Conservation (phyloP, 2,113 vertebrate genomes). For the Microcebus jonahi region DNA sequence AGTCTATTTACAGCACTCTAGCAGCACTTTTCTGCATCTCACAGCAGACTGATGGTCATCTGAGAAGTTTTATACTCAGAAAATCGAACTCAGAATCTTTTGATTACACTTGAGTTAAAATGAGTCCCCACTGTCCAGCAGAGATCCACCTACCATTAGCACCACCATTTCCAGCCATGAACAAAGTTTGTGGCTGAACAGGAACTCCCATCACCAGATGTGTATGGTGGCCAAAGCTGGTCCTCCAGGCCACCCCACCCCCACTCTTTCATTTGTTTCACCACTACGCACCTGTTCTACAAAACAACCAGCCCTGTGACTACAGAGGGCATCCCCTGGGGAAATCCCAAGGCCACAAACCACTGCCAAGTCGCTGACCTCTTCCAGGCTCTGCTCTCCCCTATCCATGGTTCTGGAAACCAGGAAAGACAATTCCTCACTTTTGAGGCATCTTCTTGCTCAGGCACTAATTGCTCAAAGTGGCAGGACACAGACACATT, state of each 20-base stretch:
- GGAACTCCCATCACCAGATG: background rate
- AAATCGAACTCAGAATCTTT: background rate
- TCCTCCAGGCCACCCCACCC: background rate
- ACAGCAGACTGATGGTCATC: background rate
- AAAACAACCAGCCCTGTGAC: background rate
- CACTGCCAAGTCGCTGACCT: background rate
- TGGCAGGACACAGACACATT: conserved; percentile 12
- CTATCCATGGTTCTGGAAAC: background rate
- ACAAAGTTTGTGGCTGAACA: background rate
- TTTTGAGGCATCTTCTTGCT: conserved; percentile 6
- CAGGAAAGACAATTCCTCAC: background rate
- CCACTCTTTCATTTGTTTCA: background rate
- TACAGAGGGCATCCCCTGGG: background rate
- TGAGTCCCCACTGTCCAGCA: background rate
- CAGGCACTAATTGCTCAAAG: rapidly evolving
- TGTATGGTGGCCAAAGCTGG: background rate
- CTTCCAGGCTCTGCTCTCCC: background rate
- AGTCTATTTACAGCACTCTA: background rate
- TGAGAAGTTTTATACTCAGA: background rate
- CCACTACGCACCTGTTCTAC: background rate
- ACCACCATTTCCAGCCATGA: background rate
- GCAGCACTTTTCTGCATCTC: background rate
- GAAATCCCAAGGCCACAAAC: background rate
- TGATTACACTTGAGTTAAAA: background rate
- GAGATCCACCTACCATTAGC: background rate